Base-by-base conservation (phyloP, 2,797 vertebrate species). In the Alcedo atthis region DNA sequence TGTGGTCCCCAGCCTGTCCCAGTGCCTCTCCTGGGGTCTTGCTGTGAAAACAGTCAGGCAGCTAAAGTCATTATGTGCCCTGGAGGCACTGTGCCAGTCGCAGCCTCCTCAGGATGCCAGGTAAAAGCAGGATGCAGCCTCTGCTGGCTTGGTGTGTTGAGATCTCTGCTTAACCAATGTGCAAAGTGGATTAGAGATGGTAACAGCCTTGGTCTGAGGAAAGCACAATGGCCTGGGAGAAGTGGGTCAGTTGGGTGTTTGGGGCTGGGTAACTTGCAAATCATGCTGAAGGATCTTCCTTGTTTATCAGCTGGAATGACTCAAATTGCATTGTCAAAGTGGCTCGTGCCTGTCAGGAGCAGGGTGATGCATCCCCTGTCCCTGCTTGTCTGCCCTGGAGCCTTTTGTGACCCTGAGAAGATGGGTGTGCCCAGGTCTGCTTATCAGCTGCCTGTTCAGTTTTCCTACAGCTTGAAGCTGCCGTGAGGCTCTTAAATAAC, bases 81-180 rank as follows among this genome's bases (percentile, higher is more conserved):
- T 30, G 22, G 32, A 35, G 55, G 30, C 5, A 3, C 30, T 15
- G 20, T 25, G 70, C 5, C 15, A 32, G n/a, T 21, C 30, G 48
- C n/a, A 87, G 45, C n/a, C 55, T 80, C 51, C 37, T n/a, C 0
- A 5, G 55, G 54, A 45, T 85, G 66, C 42, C 5, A 5, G 58
- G 57, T 32, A 22, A 15, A 9, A 59, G 43, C 59, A 32, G 48
- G 37, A 58, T 1, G 5, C 57, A 32, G 68, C 35, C 35, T 37
- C 59, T 1, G 3, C 22, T 0, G 1, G 55, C 35, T 37, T 2
- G 0, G 3, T 18, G 33, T 33, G 24, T 82, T n/a, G 74, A 67
- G 63, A 40, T 21, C 33, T 67, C 58, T 68, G 59, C 80, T 84
- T 35, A 32, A 51, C 57, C n/a, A 25, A 21, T 32, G 5, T 4